phyloP scores from a whole-genome alignment of 2,113 vertebrate genomes.

The Anarrhichthys ocellatus region DNA sequence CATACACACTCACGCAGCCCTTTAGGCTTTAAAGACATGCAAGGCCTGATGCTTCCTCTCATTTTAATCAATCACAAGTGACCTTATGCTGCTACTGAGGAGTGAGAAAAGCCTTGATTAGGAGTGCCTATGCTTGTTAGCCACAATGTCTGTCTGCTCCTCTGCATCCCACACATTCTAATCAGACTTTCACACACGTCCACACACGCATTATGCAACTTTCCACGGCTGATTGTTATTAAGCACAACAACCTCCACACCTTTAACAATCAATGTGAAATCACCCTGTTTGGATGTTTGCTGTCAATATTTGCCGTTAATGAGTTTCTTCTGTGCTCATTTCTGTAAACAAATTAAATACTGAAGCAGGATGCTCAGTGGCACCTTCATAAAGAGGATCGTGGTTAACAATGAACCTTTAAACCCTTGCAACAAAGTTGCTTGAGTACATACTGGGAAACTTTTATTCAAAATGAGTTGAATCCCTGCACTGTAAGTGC shows the following conservation, averaged over 20 bases:
- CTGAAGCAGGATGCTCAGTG: background rate
- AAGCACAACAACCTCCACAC: slow-evolving; percentile 13
- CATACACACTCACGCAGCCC: background rate
- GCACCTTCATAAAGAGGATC: background rate
- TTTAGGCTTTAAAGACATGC: slow-evolving; percentile 39
- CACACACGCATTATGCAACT: background rate
- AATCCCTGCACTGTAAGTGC: background rate
- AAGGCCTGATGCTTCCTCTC: slow-evolving; percentile 45
- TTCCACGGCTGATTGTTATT: slow-evolving; percentile 34
- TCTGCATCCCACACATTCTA: slow-evolving; percentile 61
- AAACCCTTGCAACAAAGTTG: background rate
- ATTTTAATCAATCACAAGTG: slow-evolving; percentile 72
- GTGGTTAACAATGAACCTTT: background rate
- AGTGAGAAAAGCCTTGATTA: slow-evolving; percentile 69
- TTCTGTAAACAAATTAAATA: background rate
- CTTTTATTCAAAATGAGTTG: background rate
- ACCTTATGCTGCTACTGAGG: slow-evolving; percentile 68
- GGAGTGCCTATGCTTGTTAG: slow-evolving; percentile 62
- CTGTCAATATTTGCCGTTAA: slow-evolving; percentile 23
- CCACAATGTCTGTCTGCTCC: slow-evolving; percentile 38
- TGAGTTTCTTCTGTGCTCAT: slow-evolving; percentile 3
- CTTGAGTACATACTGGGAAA: background rate
- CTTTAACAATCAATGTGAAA: slow-evolving; percentile 43
- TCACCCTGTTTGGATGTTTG: background rate
- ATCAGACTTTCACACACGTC: slow-evolving; percentile 32